Evolutionary conservation across 2,113 vertebrate genomes (phyloP).

Genomic region (Dendropsophus ebraccatus): DNA sequence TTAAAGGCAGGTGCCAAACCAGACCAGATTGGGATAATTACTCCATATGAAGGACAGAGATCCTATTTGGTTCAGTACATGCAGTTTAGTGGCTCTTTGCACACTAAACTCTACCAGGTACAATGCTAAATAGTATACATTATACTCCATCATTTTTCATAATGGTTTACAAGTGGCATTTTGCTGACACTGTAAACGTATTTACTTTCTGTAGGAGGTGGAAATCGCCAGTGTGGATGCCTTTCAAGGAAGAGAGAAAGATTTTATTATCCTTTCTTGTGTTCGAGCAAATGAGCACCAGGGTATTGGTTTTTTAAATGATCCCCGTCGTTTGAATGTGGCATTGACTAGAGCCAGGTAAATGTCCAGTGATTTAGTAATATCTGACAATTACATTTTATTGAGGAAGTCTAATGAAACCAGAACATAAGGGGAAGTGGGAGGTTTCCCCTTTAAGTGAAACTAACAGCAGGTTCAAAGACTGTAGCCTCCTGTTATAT

Average conservation of each 20-base stretch:
- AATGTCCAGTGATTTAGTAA: too few relatives aligned
- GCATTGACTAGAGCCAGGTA: constrained; percentile 95
- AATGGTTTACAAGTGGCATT: background rate
- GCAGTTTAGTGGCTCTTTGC: constrained; percentile 98
- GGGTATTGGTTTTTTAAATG: constrained; percentile 96
- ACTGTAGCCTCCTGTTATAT: too few relatives aligned
- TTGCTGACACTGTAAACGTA: background rate
- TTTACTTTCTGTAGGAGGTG: constrained; percentile 81
- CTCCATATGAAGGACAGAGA: constrained; percentile 94
- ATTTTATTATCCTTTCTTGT: constrained; percentile 98
- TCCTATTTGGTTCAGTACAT: constrained; percentile 99
- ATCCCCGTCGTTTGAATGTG: constrained; percentile 95
- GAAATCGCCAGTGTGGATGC: constrained; percentile 98
- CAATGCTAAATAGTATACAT: background rate
- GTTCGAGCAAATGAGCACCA: constrained; percentile 97
- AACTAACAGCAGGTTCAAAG: too few relatives aligned
- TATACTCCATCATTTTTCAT: background rate
- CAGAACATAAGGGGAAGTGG: too few relatives aligned
- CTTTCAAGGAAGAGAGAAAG: constrained; percentile 97
- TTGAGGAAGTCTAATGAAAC: too few relatives aligned
- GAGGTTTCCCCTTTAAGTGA: too few relatives aligned
- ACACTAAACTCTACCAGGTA: constrained; percentile 99
- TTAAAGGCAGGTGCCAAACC: constrained; percentile 96
- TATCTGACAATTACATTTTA: too few relatives aligned
- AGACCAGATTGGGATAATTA: constrained; percentile 98